Base-by-base conservation (phyloP, 2,888 invertebrate species). In the Adineta ricciae region DNA sequence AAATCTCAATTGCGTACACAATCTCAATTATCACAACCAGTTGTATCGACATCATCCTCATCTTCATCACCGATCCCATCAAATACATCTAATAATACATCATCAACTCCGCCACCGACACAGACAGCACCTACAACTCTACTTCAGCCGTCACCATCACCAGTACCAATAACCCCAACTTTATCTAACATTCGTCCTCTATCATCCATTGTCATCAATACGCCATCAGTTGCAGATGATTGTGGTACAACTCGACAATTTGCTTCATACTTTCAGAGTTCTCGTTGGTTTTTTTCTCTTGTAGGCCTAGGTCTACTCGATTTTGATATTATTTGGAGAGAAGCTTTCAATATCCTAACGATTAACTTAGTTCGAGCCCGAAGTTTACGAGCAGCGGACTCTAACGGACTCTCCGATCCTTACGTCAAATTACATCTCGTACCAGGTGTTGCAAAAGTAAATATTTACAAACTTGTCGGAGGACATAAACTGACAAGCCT, bases 341-440 rank as follows among this genome's bases (percentile, higher is more conserved):
- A 78, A 38, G 41, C 41, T 14, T 41, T 78, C 1, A 41, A 78
- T 78, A 78, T 41, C n/a, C 41, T 78, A 78, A 78, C 78, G 24
- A 41, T 78, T 41, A 38, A 21, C 24, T 78, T 78, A 41, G 41
- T 78, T 24, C 38, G 90, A 89, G 85, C 87, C 91, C 8, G 88
- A 88, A 86, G 89, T 91, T 21, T 92, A 91, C 90, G 78, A 41
- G 21, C 78, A 41, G 38, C 41, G 9, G 93, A 93, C 89, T 94
- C 94, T 89, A 94, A 94, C 87, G 96, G 96, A 0, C 91, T 96
- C 56, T 94, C 96, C 0, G 97, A 97, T 91, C 96, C 97, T 0
- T 96, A 95, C 90, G 91, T 92, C 32, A 92, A 92, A 87, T 88
- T 92, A 7, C 91, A 92, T 87, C 88, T 92, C 21, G 88, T 92